Base-by-base conservation (phyloP, 2,888 invertebrate species). In the Leucoptera coffeella region DNA sequence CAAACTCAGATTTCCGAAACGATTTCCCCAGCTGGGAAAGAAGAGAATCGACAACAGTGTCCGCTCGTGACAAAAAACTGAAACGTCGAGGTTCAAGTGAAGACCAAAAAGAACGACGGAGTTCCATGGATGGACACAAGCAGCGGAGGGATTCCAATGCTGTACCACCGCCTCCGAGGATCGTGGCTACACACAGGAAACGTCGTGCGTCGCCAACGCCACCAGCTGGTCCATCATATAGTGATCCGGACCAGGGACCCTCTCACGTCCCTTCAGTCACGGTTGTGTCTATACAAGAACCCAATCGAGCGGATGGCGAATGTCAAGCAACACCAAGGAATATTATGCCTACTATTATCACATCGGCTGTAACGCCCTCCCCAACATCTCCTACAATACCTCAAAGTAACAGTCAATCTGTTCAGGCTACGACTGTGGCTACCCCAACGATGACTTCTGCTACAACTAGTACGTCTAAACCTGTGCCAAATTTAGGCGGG, bases 21-120 rank as follows among this genome's bases (percentile, higher is more conserved):
- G 88, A 89, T 40, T 77, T 87, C 31, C 78, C 82, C 1, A 59
- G 80, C 12, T 86, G 83, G 82, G 76, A 77, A 29, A 72, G 82
- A 26, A 71, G 80, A 30, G 80, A 83, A 33, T 78, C 79, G n/a
- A 74, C 73, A 17, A 74, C 74, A n/a, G 38, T 52, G 3, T 56
- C 71, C 37, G 60, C 72, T 2, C 47, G 47, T 32, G 72, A 72
- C 34, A 65, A 50, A n/a, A 61, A 65, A 28, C 41, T 61, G 12
- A 62, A 59, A 37, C 57, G 78, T 34, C 73, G 78, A 33, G 82
- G 83, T 10, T 81, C 82, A 1, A 75, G 77, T 10, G 82, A 81
- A 33, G 74, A 74, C 15, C 47, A 39, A 14, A 69, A 61, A 39
- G 65, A 62, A 22, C 65, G 82, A 11, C 65, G 82, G 26, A 82